phyloP scores from a whole-genome alignment of 2,113 vertebrate genomes.

The Amazona guildingii region DNA sequence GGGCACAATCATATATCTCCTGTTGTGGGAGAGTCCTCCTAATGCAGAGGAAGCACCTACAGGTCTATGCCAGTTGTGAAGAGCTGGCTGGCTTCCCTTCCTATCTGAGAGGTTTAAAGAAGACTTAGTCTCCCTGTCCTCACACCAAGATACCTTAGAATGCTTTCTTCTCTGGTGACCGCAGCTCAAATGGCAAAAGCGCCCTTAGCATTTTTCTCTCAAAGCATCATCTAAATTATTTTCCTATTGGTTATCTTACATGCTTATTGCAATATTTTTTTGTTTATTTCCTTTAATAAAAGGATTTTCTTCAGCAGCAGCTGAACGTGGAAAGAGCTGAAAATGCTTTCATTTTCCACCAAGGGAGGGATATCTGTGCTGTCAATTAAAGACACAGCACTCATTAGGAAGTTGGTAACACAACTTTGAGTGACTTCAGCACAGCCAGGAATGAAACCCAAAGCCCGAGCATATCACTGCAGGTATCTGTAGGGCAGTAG shows the following conservation, averaged over 20 bases:
- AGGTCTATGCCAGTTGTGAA: not conserved
- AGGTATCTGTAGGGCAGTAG: not conserved
- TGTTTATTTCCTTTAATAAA: not conserved
- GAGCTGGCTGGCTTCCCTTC: not conserved
- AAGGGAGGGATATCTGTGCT: not conserved
- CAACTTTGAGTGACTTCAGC: not conserved
- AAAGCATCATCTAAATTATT: not conserved
- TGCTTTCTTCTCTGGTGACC: not conserved
- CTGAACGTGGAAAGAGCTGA: too few relatives aligned
- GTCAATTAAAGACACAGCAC: not conserved
- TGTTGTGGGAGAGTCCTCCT: not conserved
- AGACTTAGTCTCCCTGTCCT: not conserved
- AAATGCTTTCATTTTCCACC: not conserved
- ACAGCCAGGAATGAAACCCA: not conserved
- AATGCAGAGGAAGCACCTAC: not conserved
- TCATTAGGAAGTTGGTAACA: not conserved
- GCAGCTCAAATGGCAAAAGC: not conserved
- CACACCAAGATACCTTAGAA: not conserved
- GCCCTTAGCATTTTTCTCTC: not conserved
- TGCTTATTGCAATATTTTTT: not conserved
- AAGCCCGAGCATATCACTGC: not conserved
- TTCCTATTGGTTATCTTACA: not conserved
- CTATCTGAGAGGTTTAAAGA: not conserved
- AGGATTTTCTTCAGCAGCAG: not conserved
- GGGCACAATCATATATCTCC: not conserved